These are phyloP conservation scores for Euleptes europaea DNA, from an alignment of 2,113 vertebrate species.

Conservation along the genomic window DNA sequence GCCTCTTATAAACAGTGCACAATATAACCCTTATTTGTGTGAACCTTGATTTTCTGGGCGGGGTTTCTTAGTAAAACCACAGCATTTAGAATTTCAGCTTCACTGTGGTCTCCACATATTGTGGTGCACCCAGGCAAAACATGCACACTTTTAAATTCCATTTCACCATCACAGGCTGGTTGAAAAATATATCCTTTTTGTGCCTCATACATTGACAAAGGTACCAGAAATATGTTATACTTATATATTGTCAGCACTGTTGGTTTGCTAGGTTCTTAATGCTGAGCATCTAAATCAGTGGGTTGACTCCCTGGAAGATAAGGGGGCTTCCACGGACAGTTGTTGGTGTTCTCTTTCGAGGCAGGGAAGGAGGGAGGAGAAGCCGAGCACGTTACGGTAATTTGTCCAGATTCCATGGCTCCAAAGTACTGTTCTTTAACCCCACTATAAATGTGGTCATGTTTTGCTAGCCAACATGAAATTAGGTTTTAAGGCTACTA, in stretches of 20 bases:
- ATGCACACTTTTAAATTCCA: not conserved
- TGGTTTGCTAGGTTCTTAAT: not conserved
- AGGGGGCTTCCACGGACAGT: not conserved
- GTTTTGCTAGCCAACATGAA: constrained; percentile 64
- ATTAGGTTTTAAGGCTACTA: constrained; percentile 57
- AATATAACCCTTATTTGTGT: not conserved
- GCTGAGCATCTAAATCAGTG: not conserved
- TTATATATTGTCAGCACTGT: not conserved
- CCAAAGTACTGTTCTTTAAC: constrained; percentile 41
- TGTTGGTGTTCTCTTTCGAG: constrained; percentile 13
- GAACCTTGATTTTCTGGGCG: not conserved
- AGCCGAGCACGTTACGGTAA: constrained; percentile 6
- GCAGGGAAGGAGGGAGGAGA: not conserved
- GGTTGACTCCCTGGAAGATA: not conserved
- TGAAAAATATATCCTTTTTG: not conserved
- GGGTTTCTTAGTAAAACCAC: not conserved
- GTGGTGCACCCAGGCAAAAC: not conserved
- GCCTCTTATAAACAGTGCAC: not conserved
- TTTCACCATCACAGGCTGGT: not conserved
- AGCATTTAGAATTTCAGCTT: not conserved
- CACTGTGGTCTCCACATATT: not conserved
- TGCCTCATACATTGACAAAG: not conserved
- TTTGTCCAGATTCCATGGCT: constrained; percentile 57
- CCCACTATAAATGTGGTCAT: constrained; percentile 59
- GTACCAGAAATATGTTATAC: not conserved